These are phyloP conservation scores for Lepisosteus osseus DNA, from an alignment of 2,113 vertebrate species.

Conservation along the genomic window DNA sequence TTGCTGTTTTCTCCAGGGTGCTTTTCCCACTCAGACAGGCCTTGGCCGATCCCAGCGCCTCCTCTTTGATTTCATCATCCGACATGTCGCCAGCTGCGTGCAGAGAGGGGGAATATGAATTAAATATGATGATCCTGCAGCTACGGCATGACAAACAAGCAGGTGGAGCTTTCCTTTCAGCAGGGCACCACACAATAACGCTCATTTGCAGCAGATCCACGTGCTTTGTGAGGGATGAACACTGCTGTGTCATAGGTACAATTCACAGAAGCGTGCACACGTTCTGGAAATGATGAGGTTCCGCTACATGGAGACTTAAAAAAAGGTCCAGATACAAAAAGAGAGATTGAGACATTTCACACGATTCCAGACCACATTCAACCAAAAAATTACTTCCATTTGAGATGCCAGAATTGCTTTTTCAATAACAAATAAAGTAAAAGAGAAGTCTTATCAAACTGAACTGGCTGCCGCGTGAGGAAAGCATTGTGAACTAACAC, in stretches of 20 bases:
- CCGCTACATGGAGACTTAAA: no score
- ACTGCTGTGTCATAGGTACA: neutral
- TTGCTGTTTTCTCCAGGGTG: conserved; percentile 72
- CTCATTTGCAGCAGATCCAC: neutral
- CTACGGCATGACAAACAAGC: neutral
- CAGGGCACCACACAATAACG: neutral
- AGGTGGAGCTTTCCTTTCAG: neutral
- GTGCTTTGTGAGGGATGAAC: neutral
- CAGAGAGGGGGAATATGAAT: conserved; percentile 28
- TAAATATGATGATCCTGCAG: conserved; percentile 22
- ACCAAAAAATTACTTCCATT: no score
- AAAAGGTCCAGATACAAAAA: no score
- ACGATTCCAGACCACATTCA: no score
- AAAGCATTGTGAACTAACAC: no score
- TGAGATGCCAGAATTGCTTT: no score
- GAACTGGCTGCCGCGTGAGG: no score
- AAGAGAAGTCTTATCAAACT: no score
- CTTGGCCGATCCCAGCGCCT: conserved; percentile 66
- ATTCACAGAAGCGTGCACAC: neutral
- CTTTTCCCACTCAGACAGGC: conserved; percentile 77
- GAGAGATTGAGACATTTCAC: no score
- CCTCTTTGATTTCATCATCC: conserved; percentile 76
- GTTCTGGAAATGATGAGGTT: neutral
- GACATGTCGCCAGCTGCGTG: conserved; percentile 76
- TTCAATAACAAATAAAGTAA: no score